Evolutionary conservation across 1,140 invertebrate genomes (phyloP).

Genomic region (Tetragnatha versicolor): DNA sequence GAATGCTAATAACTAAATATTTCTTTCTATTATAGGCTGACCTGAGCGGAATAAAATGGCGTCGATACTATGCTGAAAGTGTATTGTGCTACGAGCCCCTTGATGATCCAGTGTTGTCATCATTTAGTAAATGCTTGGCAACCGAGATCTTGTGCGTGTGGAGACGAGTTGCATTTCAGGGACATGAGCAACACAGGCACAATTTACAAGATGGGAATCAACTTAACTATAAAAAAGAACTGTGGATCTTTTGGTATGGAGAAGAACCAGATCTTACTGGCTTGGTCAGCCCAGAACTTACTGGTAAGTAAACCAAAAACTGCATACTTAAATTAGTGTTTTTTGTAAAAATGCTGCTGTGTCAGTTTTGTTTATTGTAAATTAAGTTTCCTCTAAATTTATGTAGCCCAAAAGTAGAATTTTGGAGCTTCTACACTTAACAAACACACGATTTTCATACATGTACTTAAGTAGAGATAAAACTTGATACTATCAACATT

Average conservation of each 20-base stretch:
- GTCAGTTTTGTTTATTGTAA: no score
- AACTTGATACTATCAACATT: no score
- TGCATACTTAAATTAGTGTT: no score
- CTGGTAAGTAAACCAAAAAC: slow-evolving; percentile 71
- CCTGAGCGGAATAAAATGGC: slow-evolving; percentile 98
- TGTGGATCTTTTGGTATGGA: slow-evolving; percentile 99
- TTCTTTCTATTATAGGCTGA: slow-evolving; percentile 80
- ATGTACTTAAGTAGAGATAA: no score
- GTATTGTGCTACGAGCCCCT: slow-evolving; percentile 75
- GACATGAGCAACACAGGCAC: slow-evolving; percentile 57
- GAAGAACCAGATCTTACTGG: slow-evolving; percentile 82
- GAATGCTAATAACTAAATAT: no score
- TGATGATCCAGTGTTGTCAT: slow-evolving; percentile 90
- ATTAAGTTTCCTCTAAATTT: no score
- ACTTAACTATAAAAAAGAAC: slow-evolving; percentile 74
- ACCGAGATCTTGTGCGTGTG: slow-evolving; percentile 96
- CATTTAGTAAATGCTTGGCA: slow-evolving; percentile 91
- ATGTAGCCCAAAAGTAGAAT: no score
- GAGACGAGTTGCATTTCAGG: slow-evolving; percentile 72
- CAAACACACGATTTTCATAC: no score
- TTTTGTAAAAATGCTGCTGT: no score
- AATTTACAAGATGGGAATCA: slow-evolving; percentile 60
- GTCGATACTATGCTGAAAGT: slow-evolving; percentile 86
- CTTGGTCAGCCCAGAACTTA: slow-evolving; percentile 70
- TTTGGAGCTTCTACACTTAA: no score